Evolutionary conservation across 2,888 invertebrate species (phyloP).

Genomic region (Thera britannica): DNA sequence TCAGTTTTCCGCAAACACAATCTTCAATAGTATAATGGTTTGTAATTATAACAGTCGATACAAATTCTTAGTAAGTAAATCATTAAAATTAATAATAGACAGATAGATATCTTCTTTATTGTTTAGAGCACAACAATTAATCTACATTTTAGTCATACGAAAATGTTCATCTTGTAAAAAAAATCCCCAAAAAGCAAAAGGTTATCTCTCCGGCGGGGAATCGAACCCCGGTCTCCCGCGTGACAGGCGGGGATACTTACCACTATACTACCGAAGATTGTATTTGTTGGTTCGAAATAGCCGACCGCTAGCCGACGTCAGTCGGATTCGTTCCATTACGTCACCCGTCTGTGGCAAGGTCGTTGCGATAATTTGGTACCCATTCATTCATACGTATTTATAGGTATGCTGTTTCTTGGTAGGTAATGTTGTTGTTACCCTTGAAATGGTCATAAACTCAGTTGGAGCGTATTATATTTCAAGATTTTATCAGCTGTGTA

Average conservation of each 20-base stretch:
- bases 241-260: conserved; percentile 86
- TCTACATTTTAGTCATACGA: too few relatives aligned
- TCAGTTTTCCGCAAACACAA: not conserved
- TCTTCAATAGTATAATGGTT: conserved; percentile 3
- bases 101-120: too few relatives aligned
- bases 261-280: conserved; percentile 84
- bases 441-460: conserved; percentile 19
- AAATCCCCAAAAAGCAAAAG: too few relatives aligned
- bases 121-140: too few relatives aligned
- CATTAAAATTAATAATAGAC: too few relatives aligned
- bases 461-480: conserved; percentile 7
- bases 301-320: not conserved
- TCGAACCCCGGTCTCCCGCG: conserved; percentile 86
- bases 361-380: conserved; percentile 15
- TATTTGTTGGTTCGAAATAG: conserved; percentile 6
- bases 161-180: too few relatives aligned
- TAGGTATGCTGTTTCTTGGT: conserved; percentile 14
- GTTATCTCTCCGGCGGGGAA: conserved; percentile 80
- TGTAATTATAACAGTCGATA: too few relatives aligned
- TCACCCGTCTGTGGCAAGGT: conserved; percentile 15
- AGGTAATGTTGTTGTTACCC: conserved; percentile 15
- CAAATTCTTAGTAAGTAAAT: too few relatives aligned
- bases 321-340: conserved; percentile 13
- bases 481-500: conserved; percentile 6
- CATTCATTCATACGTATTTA: conserved; percentile 22